phyloP scores from a whole-genome alignment of 2,888 invertebrate species.

The Bembecia ichneumoniformis region DNA sequence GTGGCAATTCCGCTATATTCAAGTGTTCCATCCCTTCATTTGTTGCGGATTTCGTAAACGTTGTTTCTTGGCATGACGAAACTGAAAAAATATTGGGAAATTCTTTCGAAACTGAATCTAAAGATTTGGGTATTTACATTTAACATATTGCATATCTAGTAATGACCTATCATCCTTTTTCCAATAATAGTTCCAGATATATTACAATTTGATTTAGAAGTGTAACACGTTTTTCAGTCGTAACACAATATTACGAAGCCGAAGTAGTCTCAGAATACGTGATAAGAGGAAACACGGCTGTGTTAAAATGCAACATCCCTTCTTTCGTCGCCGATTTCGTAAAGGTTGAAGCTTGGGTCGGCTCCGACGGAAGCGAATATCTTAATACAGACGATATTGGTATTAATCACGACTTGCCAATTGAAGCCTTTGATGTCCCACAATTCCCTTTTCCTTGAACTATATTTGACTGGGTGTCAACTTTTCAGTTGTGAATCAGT shows the following conservation, averaged over 20 bases:
- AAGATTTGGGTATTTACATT: constrained; percentile 3
- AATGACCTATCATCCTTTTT: background rate
- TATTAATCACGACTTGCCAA: constrained; percentile 41
- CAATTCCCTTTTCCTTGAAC: constrained; percentile 30
- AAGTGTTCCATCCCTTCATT: constrained; percentile 94
- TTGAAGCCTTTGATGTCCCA: constrained; percentile 5
- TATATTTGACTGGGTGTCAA: background rate
- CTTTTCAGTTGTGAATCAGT: constrained; percentile 84
- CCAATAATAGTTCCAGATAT: constrained; percentile 3
- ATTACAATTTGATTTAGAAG: background rate
- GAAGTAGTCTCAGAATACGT: constrained; percentile 93
- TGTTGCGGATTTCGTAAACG: constrained; percentile 91
- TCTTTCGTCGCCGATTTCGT: constrained; percentile 94
- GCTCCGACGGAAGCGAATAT: constrained; percentile 78
- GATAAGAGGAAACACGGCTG: constrained; percentile 88
- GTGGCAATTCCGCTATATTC: constrained; percentile 89
- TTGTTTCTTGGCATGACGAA: constrained; percentile 90
- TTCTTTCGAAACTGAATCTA: constrained; percentile 35
- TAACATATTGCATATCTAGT: constrained; percentile 2
- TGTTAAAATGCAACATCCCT: constrained; percentile 90
- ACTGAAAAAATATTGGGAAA: constrained; percentile 75
- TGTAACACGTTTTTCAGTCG: constrained; percentile 73
- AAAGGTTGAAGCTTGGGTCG: constrained; percentile 86
- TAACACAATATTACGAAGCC: constrained; percentile 90
- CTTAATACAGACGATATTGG: constrained; percentile 81